A percentile compares a stretch with the other conserved stretches of the same genome.
phyloP scores from a whole-genome alignment of 1,140 invertebrate species.

The Drosophila equinoxialis region DNA sequence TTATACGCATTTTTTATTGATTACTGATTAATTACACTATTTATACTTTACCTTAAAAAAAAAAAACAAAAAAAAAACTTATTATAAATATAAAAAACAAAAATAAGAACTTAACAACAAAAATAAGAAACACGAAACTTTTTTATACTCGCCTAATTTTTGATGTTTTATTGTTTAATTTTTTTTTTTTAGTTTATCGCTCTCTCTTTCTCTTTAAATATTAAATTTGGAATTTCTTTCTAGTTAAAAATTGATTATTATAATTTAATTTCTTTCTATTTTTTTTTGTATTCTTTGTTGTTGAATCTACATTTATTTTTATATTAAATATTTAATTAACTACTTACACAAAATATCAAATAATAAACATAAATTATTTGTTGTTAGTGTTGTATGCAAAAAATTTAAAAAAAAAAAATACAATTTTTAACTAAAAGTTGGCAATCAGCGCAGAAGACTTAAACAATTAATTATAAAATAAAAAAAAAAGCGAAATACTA shows the following conservation, averaged over 20 bases:
- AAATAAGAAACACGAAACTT: slow-evolving; percentile 49
- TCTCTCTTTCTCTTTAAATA: slow-evolving; percentile 1
- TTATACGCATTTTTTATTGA: slow-evolving; percentile 68
- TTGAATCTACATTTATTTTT: slow-evolving; percentile 51
- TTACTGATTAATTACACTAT: slow-evolving; percentile 60
- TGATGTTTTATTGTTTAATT: slow-evolving; percentile 69
- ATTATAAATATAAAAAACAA: background rate
- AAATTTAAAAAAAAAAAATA: slow-evolving; percentile 41
- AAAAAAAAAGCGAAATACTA: slow-evolving; percentile 15
- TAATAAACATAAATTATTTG: slow-evolving; percentile 57
- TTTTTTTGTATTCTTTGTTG: slow-evolving; percentile 57
- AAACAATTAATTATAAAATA: slow-evolving; percentile 65
- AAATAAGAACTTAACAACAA: slow-evolving; percentile 36
- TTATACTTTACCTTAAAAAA: slow-evolving; percentile 3
- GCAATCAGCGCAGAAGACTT: slow-evolving; percentile 82
- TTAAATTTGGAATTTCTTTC: background rate
- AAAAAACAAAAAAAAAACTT: background rate
- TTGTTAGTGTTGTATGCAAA: slow-evolving; percentile 50
- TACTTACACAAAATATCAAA: slow-evolving; percentile 25
- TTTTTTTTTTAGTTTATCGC: background rate
- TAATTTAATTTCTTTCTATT: background rate
- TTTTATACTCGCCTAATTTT: slow-evolving; percentile 73
- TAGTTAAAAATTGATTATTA: slow-evolving; percentile 50
- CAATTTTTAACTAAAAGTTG: slow-evolving; percentile 65
- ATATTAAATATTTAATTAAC: slow-evolving; percentile 16